A percentile compares a stretch with the other conserved stretches of the same genome.
Conservation (phyloP, 2,113 vertebrate species). For the Serilophus lunatus region DNA sequence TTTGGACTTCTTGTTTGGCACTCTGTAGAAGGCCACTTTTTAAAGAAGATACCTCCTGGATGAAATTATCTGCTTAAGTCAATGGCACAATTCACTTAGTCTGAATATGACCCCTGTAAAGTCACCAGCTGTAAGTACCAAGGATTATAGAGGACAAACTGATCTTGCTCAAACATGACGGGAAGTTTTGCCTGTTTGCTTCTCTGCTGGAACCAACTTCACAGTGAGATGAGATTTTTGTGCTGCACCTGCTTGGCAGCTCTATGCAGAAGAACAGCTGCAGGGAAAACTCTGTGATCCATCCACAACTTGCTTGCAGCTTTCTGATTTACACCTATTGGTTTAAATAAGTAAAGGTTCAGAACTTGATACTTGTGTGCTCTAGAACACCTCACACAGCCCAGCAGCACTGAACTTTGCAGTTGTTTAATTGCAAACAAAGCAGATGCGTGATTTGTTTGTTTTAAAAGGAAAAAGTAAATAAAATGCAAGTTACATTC, state of each 20-base stretch:
- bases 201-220: not conserved
- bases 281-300: rapidly evolving
- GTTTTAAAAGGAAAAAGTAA: not conserved
- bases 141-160: not conserved
- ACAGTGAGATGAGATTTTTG: not conserved
- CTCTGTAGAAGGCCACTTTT: not conserved
- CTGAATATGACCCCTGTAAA: not conserved
- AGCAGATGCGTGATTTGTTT: not conserved
- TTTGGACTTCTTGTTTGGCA: rapidly evolving
- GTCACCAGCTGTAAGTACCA: not conserved
- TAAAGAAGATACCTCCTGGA: not conserved
- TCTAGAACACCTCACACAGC: not conserved
- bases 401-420: not conserved
- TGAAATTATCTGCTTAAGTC: not conserved
- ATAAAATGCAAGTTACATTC: not conserved
- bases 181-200: not conserved
- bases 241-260: not conserved
- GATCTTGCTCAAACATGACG: not conserved
- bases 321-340: rapidly evolving
- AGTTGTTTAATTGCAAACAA: not conserved
- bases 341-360: not conserved
- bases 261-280: not conserved
- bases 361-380: rapidly evolving
- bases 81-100: not conserved
- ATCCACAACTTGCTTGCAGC: rapidly evolving